Percentiles rank a stretch among this genome's conserved stretches.
Conservation (phyloP, 2,888 invertebrate genomes). For the Sialis fuliginosa region DNA sequence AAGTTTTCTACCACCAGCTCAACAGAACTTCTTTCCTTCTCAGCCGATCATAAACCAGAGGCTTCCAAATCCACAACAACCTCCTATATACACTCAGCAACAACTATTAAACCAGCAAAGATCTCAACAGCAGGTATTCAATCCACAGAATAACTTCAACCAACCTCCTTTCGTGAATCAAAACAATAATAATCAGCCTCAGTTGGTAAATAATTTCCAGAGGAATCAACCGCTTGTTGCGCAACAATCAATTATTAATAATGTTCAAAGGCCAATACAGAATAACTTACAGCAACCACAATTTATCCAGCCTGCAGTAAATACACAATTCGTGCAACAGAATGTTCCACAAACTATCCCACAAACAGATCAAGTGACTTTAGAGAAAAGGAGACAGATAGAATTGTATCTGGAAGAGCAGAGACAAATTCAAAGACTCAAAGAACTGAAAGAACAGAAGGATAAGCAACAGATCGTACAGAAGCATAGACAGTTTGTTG, state of each 20-base stretch:
- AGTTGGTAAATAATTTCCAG: neutral
- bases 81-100: slow-evolving; percentile 13
- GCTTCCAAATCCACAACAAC: slow-evolving; percentile 9
- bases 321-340: slow-evolving; percentile 10
- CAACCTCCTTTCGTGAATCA: neutral
- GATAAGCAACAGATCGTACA: slow-evolving; percentile 56
- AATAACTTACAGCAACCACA: slow-evolving; percentile 7
- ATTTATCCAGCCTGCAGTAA: slow-evolving; percentile 9
- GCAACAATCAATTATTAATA: neutral
- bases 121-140: neutral
- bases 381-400: slow-evolving; percentile 19
- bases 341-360: slow-evolving; percentile 12
- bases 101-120: neutral
- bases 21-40: slow-evolving; percentile 18
- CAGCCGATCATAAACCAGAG: slow-evolving; percentile 12
- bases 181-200: neutral
- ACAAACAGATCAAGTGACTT: slow-evolving; percentile 8
- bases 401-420: slow-evolving; percentile 39
- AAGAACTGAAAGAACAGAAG: slow-evolving; percentile 51
- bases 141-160: neutral
- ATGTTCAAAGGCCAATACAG: neutral
- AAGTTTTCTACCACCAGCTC: slow-evolving; percentile 13
- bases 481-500: slow-evolving; percentile 58
- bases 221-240: slow-evolving; percentile 1
- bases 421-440: slow-evolving; percentile 43